Evolutionary conservation across 2,888 invertebrate genomes (phyloP).

Genomic region (Heteropelma amictum): DNA sequence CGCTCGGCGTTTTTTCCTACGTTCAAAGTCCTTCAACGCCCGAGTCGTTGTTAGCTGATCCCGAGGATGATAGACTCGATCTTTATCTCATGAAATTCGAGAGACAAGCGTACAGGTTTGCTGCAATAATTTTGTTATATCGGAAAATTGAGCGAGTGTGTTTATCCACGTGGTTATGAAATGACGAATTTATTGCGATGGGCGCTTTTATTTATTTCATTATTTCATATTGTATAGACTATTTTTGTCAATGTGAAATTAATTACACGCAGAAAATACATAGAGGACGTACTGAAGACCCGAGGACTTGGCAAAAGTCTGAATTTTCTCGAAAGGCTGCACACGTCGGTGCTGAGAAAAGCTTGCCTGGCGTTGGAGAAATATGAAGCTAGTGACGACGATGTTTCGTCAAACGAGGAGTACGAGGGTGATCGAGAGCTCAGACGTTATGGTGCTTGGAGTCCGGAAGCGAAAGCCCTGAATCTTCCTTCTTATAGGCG

Average conservation of each 20-base stretch:
- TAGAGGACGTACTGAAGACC: conserved; percentile 92
- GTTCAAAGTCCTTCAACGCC: conserved; percentile 67
- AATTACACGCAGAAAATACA: conserved; percentile 84
- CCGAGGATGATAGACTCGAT: conserved; percentile 68
- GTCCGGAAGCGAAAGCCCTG: conserved; percentile 86
- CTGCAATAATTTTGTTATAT: neutral
- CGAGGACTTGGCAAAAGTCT: conserved; percentile 91
- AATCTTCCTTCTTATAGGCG: conserved; percentile 89
- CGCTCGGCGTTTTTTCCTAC: conserved; percentile 63
- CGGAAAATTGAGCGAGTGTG: neutral
- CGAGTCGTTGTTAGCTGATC: conserved; percentile 63
- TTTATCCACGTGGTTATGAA: neutral
- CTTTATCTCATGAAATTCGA: conserved; percentile 73
- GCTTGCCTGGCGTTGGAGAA: conserved; percentile 86
- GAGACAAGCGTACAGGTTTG: conserved; percentile 70
- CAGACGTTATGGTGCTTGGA: conserved; percentile 87
- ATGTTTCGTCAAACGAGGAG: conserved; percentile 63
- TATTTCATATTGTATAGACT: too few species aligned
- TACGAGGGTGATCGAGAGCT: conserved; percentile 79
- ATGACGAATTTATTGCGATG: too few species aligned
- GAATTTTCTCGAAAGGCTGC: conserved; percentile 87
- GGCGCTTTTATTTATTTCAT: too few species aligned
- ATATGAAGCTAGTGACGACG: conserved; percentile 70
- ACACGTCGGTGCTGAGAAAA: conserved; percentile 84
- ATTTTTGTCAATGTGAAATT: neutral